Conservation (phyloP, 2,888 invertebrate species). For the Vandiemenella viatica region DNA sequence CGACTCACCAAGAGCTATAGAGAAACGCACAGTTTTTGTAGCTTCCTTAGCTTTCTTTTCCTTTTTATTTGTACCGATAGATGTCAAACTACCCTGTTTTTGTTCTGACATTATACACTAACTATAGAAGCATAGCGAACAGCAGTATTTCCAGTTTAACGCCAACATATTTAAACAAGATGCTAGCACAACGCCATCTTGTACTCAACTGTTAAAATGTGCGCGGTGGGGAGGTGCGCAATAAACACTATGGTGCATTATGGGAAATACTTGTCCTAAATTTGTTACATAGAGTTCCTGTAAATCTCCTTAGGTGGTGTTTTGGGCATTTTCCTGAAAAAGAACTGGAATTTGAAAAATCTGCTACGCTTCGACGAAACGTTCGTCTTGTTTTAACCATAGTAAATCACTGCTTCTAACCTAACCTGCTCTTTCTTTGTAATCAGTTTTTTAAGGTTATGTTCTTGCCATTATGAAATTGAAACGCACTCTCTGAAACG, state of each 20-base stretch:
- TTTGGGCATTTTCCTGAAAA: too few relatives aligned
- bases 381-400: too few relatives aligned
- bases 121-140: constrained; percentile 25
- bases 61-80: constrained; percentile 50
- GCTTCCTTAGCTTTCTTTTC: constrained; percentile 41
- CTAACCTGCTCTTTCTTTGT: too few relatives aligned
- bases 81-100: constrained; percentile 55
- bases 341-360: too few relatives aligned
- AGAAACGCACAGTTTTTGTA: constrained; percentile 65
- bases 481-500: too few relatives aligned
- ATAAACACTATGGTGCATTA: constrained; percentile 14
- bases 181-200: constrained; percentile 26
- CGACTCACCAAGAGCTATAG: constrained; percentile 70
- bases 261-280: too few relatives aligned
- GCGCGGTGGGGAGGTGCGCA: constrained; percentile 10
- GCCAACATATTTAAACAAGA: constrained; percentile 25
- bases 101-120: constrained; percentile 56
- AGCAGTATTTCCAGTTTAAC: constrained; percentile 23
- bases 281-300: too few relatives aligned
- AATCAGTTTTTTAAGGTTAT: too few relatives aligned
- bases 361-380: too few relatives aligned
- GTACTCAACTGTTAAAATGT: constrained; percentile 24
- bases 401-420: too few relatives aligned
- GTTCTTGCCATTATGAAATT: too few relatives aligned
- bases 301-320: too few relatives aligned